phyloP scores from a whole-genome alignment of 2,113 vertebrate species.

The Sapayoa aenigma region DNA sequence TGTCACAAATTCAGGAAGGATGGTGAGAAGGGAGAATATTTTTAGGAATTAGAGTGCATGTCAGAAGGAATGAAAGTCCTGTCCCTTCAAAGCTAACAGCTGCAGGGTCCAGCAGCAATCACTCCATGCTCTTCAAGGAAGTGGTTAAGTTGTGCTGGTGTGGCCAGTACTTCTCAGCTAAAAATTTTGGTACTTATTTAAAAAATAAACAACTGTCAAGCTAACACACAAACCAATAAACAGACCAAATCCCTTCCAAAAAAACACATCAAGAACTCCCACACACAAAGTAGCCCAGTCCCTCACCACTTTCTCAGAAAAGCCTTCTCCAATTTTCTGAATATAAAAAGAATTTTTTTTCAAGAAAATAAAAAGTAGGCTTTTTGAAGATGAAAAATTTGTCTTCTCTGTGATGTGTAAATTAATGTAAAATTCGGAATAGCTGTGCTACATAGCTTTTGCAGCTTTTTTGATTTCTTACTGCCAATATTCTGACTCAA shows the following conservation, averaged over 20 bases:
- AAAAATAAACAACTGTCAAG: neutral
- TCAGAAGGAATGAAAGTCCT: neutral
- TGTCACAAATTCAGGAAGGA: neutral
- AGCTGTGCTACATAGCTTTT: neutral
- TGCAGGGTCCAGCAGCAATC: neutral
- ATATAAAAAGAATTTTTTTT: neutral
- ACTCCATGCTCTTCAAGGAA: neutral
- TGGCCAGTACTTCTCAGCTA: neutral
- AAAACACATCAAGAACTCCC: neutral
- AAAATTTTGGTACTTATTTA: neutral
- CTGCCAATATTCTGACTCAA: neutral
- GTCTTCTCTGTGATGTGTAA: neutral
- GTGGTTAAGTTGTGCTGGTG: neutral
- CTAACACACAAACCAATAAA: neutral
- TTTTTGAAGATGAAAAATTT: neutral
- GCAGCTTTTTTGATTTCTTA: neutral
- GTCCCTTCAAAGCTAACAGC: neutral
- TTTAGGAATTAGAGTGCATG: fast-evolving
- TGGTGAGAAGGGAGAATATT: neutral
- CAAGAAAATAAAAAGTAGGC: neutral
- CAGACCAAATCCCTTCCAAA: neutral
- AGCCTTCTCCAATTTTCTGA: neutral
- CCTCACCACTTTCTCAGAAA: neutral
- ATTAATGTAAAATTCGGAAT: neutral
- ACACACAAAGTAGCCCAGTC: neutral